These are phyloP conservation scores for Sphaerophoria taeniata DNA, from an alignment of 2,888 invertebrate species.

Conservation along the genomic window DNA sequence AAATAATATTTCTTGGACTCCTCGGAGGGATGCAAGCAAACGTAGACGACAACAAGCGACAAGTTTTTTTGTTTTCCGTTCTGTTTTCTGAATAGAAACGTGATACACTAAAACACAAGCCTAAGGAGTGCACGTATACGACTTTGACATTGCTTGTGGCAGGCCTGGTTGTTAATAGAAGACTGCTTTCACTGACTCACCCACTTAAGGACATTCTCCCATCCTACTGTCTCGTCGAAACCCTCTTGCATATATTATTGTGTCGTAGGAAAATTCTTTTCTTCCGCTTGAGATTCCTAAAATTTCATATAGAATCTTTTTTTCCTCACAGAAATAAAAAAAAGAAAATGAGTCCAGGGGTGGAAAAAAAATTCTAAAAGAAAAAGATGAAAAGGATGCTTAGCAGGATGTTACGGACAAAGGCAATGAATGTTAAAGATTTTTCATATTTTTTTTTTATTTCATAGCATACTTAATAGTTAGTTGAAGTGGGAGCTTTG, in stretches of 20 bases:
- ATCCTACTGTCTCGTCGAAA: background rate
- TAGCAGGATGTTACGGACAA: constrained; percentile 73
- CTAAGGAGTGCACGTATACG: constrained; percentile 62
- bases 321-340: constrained; percentile 6
- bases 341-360: constrained; percentile 43
- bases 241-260: constrained; percentile 44
- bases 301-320: constrained; percentile 36
- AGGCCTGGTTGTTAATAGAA: background rate
- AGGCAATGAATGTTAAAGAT: constrained; percentile 73
- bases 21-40: constrained; percentile 35
- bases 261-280: constrained; percentile 69
- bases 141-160: constrained; percentile 67
- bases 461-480: constrained; percentile 72
- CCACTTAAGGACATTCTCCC: constrained; percentile 62
- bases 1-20: constrained; percentile 36
- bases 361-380: constrained; percentile 55
- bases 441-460: constrained; percentile 50
- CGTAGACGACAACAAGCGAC: constrained; percentile 7
- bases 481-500: constrained; percentile 51
- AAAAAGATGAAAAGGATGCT: constrained; percentile 73
- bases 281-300: constrained; percentile 72
- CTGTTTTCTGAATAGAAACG: background rate
- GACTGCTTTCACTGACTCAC: constrained; percentile 72
- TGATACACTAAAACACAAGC: constrained; percentile 25
- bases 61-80: background rate